Percentiles rank a stretch among this genome's conserved stretches.
Evolutionary conservation across 2,113 vertebrate species (phyloP).

Genomic region (Willisornis vidua): DNA sequence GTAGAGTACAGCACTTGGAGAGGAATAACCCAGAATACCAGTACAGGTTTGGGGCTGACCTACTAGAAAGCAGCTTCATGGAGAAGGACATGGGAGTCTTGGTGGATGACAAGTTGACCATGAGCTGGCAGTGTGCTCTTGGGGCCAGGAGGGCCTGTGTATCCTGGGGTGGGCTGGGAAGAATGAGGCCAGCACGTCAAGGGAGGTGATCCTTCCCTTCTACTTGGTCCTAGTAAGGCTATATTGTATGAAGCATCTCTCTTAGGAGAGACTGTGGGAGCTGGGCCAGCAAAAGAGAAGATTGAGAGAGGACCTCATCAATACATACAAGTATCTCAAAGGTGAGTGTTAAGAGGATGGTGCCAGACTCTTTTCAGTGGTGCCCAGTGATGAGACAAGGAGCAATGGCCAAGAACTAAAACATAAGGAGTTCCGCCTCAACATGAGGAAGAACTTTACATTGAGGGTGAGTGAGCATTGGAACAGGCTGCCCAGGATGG

Average conservation of each 20-base stretch:
- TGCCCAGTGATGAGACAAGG: not conserved
- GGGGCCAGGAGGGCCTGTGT: not conserved
- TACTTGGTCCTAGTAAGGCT: not conserved
- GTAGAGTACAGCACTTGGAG: not conserved
- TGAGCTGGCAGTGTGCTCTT: not conserved
- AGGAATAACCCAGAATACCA: not conserved
- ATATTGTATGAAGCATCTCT: not conserved
- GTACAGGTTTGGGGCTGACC: too few relatives aligned
- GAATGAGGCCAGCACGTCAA: not conserved
- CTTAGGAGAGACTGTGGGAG: fast-evolving
- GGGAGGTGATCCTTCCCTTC: not conserved
- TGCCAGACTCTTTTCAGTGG: not conserved
- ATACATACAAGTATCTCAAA: not conserved
- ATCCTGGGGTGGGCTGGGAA: not conserved
- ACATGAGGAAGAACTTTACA: not conserved
- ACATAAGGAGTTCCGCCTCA: not conserved
- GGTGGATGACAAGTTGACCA: not conserved
- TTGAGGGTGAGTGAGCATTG: not conserved
- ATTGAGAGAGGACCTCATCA: not conserved
- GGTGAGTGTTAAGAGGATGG: fast-evolving
- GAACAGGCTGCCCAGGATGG: not conserved
- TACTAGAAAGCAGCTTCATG: not conserved
- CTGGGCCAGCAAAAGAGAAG: not conserved
- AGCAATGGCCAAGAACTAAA: not conserved
- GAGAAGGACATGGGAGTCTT: fast-evolving